Percentiles rank a stretch among this genome's conserved stretches.
Conservation (phyloP, 2,888 invertebrate species). For the Drosophila anomalata region DNA sequence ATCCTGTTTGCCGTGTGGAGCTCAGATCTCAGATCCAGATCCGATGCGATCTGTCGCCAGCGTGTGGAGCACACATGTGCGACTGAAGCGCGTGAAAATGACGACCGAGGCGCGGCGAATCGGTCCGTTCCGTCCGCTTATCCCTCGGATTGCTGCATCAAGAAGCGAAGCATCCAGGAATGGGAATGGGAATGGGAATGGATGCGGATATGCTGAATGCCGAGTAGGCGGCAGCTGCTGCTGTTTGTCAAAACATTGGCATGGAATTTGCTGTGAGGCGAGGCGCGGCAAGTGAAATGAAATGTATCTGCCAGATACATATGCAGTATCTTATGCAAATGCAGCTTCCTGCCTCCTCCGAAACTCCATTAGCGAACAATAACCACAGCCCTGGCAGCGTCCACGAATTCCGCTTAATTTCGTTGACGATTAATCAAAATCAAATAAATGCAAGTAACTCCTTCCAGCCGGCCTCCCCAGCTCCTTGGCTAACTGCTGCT, state of each 20-base stretch:
- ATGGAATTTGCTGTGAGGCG: slow-evolving; percentile 46
- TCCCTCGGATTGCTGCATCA: slow-evolving; percentile 7
- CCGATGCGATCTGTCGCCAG: slow-evolving; percentile 53
- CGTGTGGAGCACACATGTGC: slow-evolving; percentile 67
- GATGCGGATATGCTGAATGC: slow-evolving; percentile 49
- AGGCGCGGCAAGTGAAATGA: slow-evolving; percentile 49
- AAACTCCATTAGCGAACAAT: slow-evolving; percentile 45
- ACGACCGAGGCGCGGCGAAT: slow-evolving; percentile 34
- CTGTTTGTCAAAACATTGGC: slow-evolving; percentile 52
- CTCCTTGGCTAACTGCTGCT: slow-evolving; percentile 31
- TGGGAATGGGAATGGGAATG: slow-evolving; percentile 2
- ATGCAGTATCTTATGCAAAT: slow-evolving; percentile 36
- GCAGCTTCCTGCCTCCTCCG: slow-evolving; percentile 35
- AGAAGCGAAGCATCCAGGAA: not conserved
- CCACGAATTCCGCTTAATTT: slow-evolving; percentile 57
- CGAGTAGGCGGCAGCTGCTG: slow-evolving; percentile 50
- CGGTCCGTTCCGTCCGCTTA: slow-evolving; percentile 2
- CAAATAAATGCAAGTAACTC: slow-evolving; percentile 50
- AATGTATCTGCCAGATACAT: slow-evolving; percentile 63
- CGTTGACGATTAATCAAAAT: slow-evolving; percentile 71
- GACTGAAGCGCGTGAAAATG: slow-evolving; percentile 62
- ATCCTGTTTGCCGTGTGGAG: slow-evolving; percentile 35
- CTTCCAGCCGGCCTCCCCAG: not conserved
- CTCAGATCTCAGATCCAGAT: not conserved
- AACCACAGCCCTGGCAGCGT: slow-evolving; percentile 29